These are phyloP conservation scores for Clytia hemisphaerica DNA, from an alignment of 30 jellyfish, hydroid and myxozoan species.

Conservation along the genomic window DNA sequence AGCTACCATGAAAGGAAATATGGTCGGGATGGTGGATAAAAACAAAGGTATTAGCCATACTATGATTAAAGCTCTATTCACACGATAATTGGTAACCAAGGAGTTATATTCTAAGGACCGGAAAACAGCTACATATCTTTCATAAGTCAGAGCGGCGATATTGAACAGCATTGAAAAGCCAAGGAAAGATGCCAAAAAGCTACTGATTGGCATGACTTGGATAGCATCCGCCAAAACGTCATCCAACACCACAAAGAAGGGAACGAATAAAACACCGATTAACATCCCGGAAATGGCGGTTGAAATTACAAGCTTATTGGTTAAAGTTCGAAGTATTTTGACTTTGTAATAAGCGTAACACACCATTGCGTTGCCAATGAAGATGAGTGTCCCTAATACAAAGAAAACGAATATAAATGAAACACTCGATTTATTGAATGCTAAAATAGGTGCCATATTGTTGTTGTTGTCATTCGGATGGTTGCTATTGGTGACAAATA, in stretches of 20 bases:
- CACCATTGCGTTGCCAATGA: constrained; percentile 36
- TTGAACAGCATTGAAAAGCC: constrained; percentile 49
- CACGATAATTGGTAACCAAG: constrained; percentile 24
- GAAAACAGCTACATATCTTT: constrained; percentile 49
- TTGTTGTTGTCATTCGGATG: too few species aligned
- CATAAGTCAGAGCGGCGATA: constrained; percentile 55
- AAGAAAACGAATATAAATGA: constrained; percentile 13
- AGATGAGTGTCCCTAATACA: constrained; percentile 28
- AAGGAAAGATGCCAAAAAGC: constrained; percentile 39
- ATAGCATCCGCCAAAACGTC: not conserved
- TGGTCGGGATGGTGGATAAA: not conserved
- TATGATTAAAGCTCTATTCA: constrained; percentile 25
- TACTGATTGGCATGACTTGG: not conserved
- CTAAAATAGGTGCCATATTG: too few species aligned
- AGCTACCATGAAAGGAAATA: not conserved
- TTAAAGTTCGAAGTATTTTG: constrained; percentile 27
- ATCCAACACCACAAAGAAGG: constrained; percentile 32
- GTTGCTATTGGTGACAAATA: too few species aligned
- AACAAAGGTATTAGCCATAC: constrained; percentile 43
- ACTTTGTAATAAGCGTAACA: constrained; percentile 20
- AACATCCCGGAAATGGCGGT: constrained; percentile 42
- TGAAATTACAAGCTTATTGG: constrained; percentile 46
- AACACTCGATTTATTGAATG: too few species aligned
- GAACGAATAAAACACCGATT: constrained; percentile 42
- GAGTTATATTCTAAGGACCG: constrained; percentile 38